Base-by-base conservation (phyloP, 2,797 vertebrate species). In the Pangasius mekongensis region DNA sequence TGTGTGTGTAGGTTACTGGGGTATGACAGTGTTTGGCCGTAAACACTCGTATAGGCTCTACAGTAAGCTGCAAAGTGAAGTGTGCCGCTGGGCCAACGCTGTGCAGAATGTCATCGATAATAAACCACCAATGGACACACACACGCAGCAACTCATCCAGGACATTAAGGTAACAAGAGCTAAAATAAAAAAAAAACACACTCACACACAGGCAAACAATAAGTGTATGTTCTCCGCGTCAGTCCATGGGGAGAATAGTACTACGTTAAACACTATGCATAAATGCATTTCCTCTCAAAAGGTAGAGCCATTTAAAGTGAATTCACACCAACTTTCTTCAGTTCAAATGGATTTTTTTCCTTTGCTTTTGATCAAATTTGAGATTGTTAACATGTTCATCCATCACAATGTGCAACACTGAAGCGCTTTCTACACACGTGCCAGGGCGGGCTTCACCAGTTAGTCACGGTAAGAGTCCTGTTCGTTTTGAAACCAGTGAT, bases 101-200 rank as follows among this genome's bases (percentile, higher is more conserved):
- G 92, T 99, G 89, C 98, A 99, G 93, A 99, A 98, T 0, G 98
- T 98, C 93, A 99, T 98, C 0, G 98, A 99, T 92, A 96, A 96
- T 93, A 99, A 99, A 92, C 97, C 97, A 0, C 97, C 98, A 0
- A 98, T 99, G 0, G 98, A 99, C 90, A 99, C 98, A 20, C 98
- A 98, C 39, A 99, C 98, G 0, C 98, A 99, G 94, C 98, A 98
- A 84, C 97, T 99, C 76, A 97, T 99, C 93, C 98, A 97, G 87
- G 98, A 99, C 93, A 98, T 99, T 93, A 98, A 98, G 98, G 98
- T 99, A 90, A 89, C 13, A 56, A 27, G 13, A 6, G 47, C 8
- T 13, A 84, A 33, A 54, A 81, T 16, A 22, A 43, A 36, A 24
- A n/a, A 49, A 13, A n/a, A 62, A 67, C 3, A 52, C 27, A 0